Base-by-base conservation (phyloP, 2,797 vertebrate genomes). In the Enteromius viviparus region DNA sequence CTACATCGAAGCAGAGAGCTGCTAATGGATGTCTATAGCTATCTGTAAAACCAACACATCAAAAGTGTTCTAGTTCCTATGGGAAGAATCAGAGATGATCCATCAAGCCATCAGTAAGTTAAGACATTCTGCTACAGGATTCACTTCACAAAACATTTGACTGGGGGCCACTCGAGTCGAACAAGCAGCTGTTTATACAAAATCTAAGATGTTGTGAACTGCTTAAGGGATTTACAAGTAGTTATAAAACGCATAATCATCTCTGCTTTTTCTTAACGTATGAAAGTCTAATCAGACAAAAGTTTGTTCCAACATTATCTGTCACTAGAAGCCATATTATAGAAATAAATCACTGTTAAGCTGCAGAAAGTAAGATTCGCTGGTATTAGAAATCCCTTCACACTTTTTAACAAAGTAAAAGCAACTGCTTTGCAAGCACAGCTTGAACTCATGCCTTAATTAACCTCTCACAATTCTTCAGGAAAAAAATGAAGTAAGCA, bases 121-220 rank as follows among this genome's bases (percentile, higher is more conserved):
- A 81, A 75, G 74, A 81, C 15, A 37, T 62, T 42, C 26, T 78
- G 45, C 64, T n/a, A 45, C 65, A 53, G 78, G 75, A 85, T 40
- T 53, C n/a, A 76, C 76, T 74, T 76, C 74, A 55, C 78, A 71
- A 55, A 82, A 83, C 72, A 80, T 88, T 89, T 89, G 77, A 87
- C 88, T 85, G 37, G 21, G 15, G 78, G 80, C 78, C 83, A 82
- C 78, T 88, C 26, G 77, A 60, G 79, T 69, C 64, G 78, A 84
- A 42, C 15, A 62, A 82, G 83, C 91, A 89, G 84, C 88, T 88
- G 91, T 91, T 84, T 85, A 78, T n/a, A 80, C 80, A 66, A 83
- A 37, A 86, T 87, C 37, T 60, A 71, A 70, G 78, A 83, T 64
- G 75, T 69, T 53, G 37, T 86, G 53, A 53, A 51, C 47, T 47